Evolutionary conservation across 2,888 invertebrate species (phyloP).

Genomic region (Julus scanicus): DNA sequence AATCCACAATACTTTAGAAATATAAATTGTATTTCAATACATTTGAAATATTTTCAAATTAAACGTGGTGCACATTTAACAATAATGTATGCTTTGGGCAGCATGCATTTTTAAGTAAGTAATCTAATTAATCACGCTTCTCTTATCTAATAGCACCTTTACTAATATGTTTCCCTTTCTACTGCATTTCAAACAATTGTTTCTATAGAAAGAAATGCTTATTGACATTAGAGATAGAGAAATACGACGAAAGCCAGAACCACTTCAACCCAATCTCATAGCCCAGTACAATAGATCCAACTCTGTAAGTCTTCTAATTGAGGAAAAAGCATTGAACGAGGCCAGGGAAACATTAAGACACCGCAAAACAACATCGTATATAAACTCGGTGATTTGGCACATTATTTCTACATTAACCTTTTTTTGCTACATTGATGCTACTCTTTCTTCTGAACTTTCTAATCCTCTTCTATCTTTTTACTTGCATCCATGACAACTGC

Average conservation of each 20-base stretch:
- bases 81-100: no score
- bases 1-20: no score
- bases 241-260: not conserved
- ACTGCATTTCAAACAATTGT: not conserved
- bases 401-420: not conserved
- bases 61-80: no score
- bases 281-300: not conserved
- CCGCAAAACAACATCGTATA: not conserved
- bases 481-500: not conserved
- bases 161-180: not conserved
- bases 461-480: not conserved
- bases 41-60: no score
- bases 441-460: not conserved
- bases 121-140: no score
- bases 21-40: no score
- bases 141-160: not conserved
- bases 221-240: not conserved
- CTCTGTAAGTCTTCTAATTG: not conserved
- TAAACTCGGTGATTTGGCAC: not conserved
- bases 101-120: not conserved
- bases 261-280: not conserved
- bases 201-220: not conserved
- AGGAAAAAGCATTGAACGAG: not conserved
- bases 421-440: not conserved
- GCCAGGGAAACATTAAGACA: not conserved